A percentile compares a stretch with the other conserved stretches of the same genome.
Conservation (phyloP, 2,797 vertebrate species). For the Bradypus variegatus region DNA sequence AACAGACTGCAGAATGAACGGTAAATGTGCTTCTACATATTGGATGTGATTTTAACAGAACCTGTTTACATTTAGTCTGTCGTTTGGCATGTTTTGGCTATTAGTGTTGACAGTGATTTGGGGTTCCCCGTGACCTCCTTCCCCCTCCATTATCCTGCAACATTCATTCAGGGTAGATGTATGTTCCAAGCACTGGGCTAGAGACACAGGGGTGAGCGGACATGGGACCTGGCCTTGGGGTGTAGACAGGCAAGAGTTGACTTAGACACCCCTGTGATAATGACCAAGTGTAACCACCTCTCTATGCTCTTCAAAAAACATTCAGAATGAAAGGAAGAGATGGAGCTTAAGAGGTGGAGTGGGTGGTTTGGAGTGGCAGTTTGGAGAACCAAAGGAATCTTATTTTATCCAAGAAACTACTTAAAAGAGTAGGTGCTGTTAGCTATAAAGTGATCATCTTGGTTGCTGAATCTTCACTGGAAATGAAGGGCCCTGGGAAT, state of each 20-base stretch:
- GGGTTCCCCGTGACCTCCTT: not conserved
- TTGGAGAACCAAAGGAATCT: not conserved
- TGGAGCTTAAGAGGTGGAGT: not conserved
- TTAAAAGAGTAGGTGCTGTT: not conserved
- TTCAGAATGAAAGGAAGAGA: not conserved
- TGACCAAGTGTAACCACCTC: not conserved
- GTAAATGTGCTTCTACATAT: constrained; percentile 27
- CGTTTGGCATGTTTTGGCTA: not conserved
- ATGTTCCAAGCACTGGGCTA: not conserved
- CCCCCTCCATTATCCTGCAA: not conserved
- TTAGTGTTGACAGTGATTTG: constrained; percentile 18
- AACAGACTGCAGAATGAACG: constrained; percentile 27
- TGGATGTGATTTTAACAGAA: constrained; percentile 10
- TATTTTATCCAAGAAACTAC: not conserved
- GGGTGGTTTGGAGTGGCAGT: not conserved
- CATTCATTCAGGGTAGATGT: not conserved
- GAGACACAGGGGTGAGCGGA: not conserved
- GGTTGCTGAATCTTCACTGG: not conserved
- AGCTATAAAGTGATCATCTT: not conserved
- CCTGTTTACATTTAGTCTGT: not conserved
- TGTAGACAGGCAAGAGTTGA: not conserved
- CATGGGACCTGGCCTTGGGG: not conserved
- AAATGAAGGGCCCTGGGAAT: not conserved
- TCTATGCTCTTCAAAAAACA: not conserved
- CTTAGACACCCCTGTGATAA: not conserved